Conservation (phyloP, 2,113 vertebrate genomes). For the Amphiprion percula region DNA sequence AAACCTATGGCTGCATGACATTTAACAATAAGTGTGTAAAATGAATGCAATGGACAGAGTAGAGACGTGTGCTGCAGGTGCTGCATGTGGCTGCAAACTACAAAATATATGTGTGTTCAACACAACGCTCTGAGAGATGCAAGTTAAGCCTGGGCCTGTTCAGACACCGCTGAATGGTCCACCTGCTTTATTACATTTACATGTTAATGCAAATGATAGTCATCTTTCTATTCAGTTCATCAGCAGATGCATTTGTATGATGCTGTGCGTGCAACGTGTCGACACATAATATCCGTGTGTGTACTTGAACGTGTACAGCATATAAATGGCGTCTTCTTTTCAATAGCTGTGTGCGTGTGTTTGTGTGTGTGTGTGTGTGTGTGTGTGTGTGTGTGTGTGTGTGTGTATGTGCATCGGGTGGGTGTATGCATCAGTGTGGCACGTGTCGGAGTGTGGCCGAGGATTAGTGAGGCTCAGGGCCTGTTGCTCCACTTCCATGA, state of each 20-base stretch:
- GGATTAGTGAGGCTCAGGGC: conserved; percentile 85
- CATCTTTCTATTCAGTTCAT: background rate
- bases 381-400: background rate
- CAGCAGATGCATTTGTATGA: background rate
- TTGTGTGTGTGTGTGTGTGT: conserved; percentile 28
- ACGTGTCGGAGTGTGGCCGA: conserved; percentile 83
- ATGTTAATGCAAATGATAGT: background rate
- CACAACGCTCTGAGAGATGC: conserved; percentile 15
- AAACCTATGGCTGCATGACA: background rate
- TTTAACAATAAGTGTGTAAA: background rate
- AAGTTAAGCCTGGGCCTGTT: background rate
- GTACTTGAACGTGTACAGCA: conserved; percentile 7
- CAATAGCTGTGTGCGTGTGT: conserved; percentile 35
- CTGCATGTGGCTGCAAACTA: conserved; percentile 24
- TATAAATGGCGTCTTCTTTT: conserved; percentile 3
- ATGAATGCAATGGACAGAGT: background rate
- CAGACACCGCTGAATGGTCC: background rate
- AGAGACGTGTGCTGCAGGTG: background rate
- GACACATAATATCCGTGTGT: background rate
- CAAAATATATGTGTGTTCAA: conserved; percentile 6
- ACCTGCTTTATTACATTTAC: background rate
- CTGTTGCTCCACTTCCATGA: conserved; percentile 87
- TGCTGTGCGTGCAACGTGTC: background rate
- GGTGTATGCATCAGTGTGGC: conserved; percentile 76
- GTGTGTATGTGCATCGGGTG: conserved; percentile 48